Evolutionary conservation across 2,888 invertebrate genomes (phyloP), one percentile per base, ranked within the genome.

Genomic region (Drosophila limbata): DNA sequence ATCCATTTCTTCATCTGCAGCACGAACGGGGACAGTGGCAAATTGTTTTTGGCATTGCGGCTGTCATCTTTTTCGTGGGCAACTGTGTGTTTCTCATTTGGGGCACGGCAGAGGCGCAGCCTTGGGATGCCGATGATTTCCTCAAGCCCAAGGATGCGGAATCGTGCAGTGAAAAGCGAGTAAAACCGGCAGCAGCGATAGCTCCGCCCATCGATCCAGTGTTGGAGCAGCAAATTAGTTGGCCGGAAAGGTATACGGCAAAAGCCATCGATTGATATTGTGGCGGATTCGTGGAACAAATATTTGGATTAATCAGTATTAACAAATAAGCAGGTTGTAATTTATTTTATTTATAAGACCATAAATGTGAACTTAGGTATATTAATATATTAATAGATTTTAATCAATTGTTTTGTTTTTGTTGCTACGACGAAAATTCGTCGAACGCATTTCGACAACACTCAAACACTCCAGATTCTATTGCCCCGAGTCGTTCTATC

Each of bases 1-100:
- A 19, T 15, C 11, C 3, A 5, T 21, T 9, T 39, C 25, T 10
- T 35, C 9, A 10, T 39, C 13, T 57, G 2, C 66, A 84, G 84
- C 78, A 86, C 50, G 93, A 95, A 77, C 93, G 94, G 1, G 76
- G 90, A 0, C 95, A 96, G 86, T 97, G 97, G 97, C 94, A 94
- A 70, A 94, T 94, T 62, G 95, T 96, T n/a, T 97, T 97, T 91
- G 95, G 95, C 87, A 93, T 90, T 31, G 81, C 96, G 0, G 94
- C 96, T 0, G 94, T 93, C 11, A 92, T 96, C 9, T 96, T 96
- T 88, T 94, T 96, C 69, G 89, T 95, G 39, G 95, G 95, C 6
- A 95, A 95, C 84, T 91, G 95, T n/a, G 93, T 95, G 77, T 97
- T 95, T 90, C 84, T 96, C 5, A 89, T 95, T 3, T 96, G 95